Base-by-base conservation (phyloP, 2,888 invertebrate species). In the Drosophila niveifrons region DNA sequence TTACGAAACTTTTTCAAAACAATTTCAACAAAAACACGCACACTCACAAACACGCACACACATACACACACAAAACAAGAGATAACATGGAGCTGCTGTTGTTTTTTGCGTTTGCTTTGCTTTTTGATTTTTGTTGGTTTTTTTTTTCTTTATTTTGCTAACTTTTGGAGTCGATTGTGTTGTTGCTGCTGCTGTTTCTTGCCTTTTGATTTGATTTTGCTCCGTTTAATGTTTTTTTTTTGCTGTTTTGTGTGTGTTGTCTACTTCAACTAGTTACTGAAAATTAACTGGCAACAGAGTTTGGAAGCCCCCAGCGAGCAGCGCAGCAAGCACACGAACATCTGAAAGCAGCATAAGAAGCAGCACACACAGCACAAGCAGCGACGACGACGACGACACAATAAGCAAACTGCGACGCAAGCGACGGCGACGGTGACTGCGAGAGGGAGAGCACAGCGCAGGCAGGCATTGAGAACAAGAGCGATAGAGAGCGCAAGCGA, bases 231-330 rank as follows among this genome's bases (percentile, higher is more conserved):
- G 62, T 44, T 50, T 50, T 48, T 55, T 63, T 65, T 67, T 61
- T 70, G 31, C 31, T 31, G 31, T 34, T 53, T 47, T 66, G 65
- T 56, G 67, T 78, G 78, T 83, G 83, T 80, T 88, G 88, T 75
- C 83, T 82, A 86, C 83, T 88, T 86, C 87, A 84, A 86, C 84
- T 88, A 86, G 87, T 84, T 78, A 86, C 87, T 81, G 80, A 86
- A 84, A 83, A 84, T 88, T 84, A 86, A 88, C 88, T 84, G 84
- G 71, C 86, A 88, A 80, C 82, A 75, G 75, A 77, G 77, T 77
- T 77, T 79, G 56, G 72, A 78, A 71, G 71, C 66, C 78, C 69
- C 66, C 72, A 72, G 66, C 61, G 65, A 80, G 75, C 79, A 77
- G 75, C 79, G 73, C 79, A 77, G 64, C 76, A 58, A 77, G 64